Conservation (phyloP, 2,888 invertebrate species). For the Crematogaster levior region DNA sequence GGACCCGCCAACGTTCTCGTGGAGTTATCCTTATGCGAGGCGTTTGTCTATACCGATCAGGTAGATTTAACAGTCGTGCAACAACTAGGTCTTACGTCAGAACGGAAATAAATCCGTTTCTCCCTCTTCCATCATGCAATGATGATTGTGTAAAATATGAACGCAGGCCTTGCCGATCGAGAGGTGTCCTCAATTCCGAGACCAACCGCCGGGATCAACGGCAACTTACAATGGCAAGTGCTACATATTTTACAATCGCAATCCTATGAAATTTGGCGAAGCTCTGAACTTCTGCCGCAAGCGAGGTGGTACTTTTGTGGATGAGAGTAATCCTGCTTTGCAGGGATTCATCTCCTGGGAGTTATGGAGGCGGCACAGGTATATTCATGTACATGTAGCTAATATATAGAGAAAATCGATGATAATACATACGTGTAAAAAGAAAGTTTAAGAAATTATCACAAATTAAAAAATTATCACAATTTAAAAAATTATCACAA, state of each 20-base stretch:
- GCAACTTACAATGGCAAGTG: slow-evolving; percentile 98
- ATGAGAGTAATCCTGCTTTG: slow-evolving; percentile 96
- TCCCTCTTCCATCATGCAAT: neutral
- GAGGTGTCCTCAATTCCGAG: slow-evolving; percentile 96
- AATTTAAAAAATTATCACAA: neutral
- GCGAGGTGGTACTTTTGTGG: slow-evolving; percentile 94
- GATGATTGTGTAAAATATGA: slow-evolving; percentile 11
- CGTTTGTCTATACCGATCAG: slow-evolving; percentile 97
- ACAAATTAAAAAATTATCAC: neutral
- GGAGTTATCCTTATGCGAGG: slow-evolving; percentile 95
- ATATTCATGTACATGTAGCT: slow-evolving; percentile 9
- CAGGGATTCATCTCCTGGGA: slow-evolving; percentile 99
- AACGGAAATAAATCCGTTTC: neutral
- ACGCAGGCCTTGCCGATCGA: slow-evolving; percentile 93
- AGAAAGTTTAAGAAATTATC: neutral
- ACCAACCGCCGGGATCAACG: slow-evolving; percentile 96
- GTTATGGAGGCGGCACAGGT: slow-evolving; percentile 95
- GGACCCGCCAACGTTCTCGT: slow-evolving; percentile 86
- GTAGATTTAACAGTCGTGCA: slow-evolving; percentile 75
- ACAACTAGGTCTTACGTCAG: neutral
- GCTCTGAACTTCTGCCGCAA: slow-evolving; percentile 93
- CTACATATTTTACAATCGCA: slow-evolving; percentile 96
- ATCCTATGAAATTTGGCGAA: slow-evolving; percentile 93
- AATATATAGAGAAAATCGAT: neutral
- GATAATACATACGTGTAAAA: neutral